phyloP scores from a whole-genome alignment of 1,140 invertebrate species.

The Apocrypta bakeri region DNA sequence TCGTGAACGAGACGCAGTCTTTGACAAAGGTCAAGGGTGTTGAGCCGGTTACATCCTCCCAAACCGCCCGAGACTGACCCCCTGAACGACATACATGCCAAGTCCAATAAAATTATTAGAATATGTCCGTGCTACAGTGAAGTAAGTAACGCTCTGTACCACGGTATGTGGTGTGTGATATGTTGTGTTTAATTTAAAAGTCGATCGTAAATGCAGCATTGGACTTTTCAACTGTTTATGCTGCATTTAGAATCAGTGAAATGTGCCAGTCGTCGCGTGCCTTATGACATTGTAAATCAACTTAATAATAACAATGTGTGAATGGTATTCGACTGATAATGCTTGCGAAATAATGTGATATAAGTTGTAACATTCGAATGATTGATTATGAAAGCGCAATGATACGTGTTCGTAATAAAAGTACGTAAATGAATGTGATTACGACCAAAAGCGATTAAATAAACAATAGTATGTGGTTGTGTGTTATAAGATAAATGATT shows the following conservation, averaged over 20 bases:
- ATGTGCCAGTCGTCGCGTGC: conserved; percentile 62
- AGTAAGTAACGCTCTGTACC: conserved; percentile 52
- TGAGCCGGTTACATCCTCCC: conserved; percentile 98
- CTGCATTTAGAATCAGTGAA: conserved; percentile 37
- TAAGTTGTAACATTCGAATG: conserved; percentile 50
- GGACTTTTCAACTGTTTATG: not conserved
- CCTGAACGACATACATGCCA: conserved; percentile 79
- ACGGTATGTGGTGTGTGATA: conserved; percentile 56
- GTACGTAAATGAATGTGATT: conserved; percentile 44
- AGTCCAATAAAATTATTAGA: conserved; percentile 72
- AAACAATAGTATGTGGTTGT: conserved; percentile 31
- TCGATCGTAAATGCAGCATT: not conserved
- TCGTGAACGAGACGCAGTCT: conserved; percentile 97
- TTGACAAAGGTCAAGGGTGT: conserved; percentile 96
- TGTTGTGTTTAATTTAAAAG: conserved; percentile 33
- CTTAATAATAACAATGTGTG: conserved; percentile 56
- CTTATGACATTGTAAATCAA: conserved; percentile 51
- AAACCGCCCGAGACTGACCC: conserved; percentile 93
- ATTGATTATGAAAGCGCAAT: conserved; percentile 57
- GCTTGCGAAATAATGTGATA: conserved; percentile 65
- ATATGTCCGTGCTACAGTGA: conserved; percentile 65
- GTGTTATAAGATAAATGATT: not conserved
- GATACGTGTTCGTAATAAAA: conserved; percentile 46
- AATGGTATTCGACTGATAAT: conserved; percentile 67
- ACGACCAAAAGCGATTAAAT: conserved; percentile 51